Base-by-base conservation (phyloP, 2,797 vertebrate genomes). In the Heliangelus exortis region DNA sequence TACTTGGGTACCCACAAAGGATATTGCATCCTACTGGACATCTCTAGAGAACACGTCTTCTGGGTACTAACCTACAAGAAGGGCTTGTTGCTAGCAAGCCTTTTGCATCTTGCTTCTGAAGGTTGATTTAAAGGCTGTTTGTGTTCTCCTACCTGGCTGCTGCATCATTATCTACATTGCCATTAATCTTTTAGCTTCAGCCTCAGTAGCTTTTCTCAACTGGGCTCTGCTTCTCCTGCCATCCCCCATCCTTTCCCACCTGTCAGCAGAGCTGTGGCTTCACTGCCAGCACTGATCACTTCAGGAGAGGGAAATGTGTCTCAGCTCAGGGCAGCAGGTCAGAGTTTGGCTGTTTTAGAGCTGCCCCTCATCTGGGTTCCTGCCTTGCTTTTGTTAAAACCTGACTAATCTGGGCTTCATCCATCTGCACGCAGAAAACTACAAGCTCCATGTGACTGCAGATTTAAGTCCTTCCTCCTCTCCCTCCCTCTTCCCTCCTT, bases 271-370 rank as follows among this genome's bases (percentile, higher is more conserved):
- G 15, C 67, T 1, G 1, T 22, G 61, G 9, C 48, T 67, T 31
- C 0, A 0, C 23, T 47, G 57, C 57, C 3, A 0, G 3, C 74
- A 7, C 59, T 7, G 5, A 13, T 55, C 7, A 1, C 0, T 39
- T 12, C 7, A 21, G 48, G 50, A 26, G 23, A 48, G 50, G 51
- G 31, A 28, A 79, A 39, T n/a, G 7, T 45, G 0, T 0, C n/a
- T 53, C 14, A 0, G 5, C 71, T 69, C 2, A 0, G 26, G 1
- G 1, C 55, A 28, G 10, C 11, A 29, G 71, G 66, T 65, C 58
- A 65, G 18, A 28, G 28, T 43, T 69, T 0, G 6, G 34, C 59
- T 93, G 1, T 86, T 92, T 87, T 33, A 1, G 9, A 54, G 23
- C 58, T 25, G 36, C 28, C 19, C 41, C 57, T 91, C 53, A 7